Evolutionary conservation across 1,140 invertebrate genomes (phyloP).

Genomic region (Atta colombica): DNA sequence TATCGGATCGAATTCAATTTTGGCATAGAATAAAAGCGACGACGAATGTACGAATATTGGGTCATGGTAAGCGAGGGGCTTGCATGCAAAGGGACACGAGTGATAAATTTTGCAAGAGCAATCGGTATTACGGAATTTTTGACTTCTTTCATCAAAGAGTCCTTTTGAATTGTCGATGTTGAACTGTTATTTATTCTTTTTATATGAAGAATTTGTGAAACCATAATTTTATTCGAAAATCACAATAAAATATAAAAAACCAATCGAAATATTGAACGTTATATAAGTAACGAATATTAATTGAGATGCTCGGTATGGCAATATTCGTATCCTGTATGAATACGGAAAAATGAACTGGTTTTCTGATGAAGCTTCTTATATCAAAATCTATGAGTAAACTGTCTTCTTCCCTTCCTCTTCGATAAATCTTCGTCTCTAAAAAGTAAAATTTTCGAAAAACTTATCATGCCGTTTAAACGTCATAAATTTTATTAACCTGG

Average conservation of each 20-base stretch:
- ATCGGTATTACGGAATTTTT: background rate
- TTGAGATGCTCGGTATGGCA: background rate
- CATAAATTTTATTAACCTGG: background rate
- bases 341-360: conserved; percentile 12
- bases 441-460: background rate
- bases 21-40: conserved; percentile 44
- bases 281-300: conserved; percentile 23
- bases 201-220: background rate
- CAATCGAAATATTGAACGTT: conserved; percentile 4
- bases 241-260: conserved; percentile 1
- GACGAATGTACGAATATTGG: conserved; percentile 53
- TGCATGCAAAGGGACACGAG: conserved; percentile 28
- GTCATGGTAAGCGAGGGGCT: conserved; percentile 38
- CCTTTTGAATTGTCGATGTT: background rate
- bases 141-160: background rate
- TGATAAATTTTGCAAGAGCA: conserved; percentile 16
- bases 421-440: conserved; percentile 1
- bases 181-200: background rate
- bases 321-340: background rate
- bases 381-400: conserved; percentile 35
- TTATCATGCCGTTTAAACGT: background rate
- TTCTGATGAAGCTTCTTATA: conserved; percentile 20
- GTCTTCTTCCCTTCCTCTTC: background rate
- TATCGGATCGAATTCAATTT: conserved; percentile 62
- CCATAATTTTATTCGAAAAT: background rate